Evolutionary conservation across 92 coral and sea anemone genomes (phyloP).

Genomic region (Palythoa caribaeorum): DNA sequence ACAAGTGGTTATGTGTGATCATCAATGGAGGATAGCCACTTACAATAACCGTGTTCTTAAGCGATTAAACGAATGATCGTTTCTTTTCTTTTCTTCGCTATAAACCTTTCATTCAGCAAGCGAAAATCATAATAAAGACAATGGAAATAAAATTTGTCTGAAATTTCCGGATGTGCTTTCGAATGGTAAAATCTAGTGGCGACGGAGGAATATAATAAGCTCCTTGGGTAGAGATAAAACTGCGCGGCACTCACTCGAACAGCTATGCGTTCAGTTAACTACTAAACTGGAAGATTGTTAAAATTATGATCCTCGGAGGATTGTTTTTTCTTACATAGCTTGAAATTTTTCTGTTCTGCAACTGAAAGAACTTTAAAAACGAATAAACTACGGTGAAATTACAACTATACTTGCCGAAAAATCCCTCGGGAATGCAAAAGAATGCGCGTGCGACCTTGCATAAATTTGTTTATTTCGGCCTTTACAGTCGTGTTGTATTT

Average conservation of each 20-base stretch:
- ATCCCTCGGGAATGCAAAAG: not conserved
- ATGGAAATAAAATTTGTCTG: not conserved
- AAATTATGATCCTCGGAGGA: too few relatives aligned
- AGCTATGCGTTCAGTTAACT: not conserved
- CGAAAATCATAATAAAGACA: not conserved
- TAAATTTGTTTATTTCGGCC: not conserved
- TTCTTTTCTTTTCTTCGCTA: not conserved
- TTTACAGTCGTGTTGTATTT: not conserved
- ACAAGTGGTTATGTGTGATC: not conserved
- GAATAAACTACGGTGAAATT: not conserved
- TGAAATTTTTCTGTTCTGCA: too few relatives aligned
- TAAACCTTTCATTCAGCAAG: slow-evolving; percentile 16
- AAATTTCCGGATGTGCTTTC: not conserved
- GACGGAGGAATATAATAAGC: not conserved
- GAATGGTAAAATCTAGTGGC: not conserved
- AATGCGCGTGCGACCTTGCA: not conserved
- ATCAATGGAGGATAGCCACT: not conserved
- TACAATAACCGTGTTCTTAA: not conserved
- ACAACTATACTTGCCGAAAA: not conserved
- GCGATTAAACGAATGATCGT: slow-evolving; percentile 5
- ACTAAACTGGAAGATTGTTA: too few relatives aligned
- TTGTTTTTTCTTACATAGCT: too few relatives aligned
- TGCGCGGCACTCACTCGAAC: not conserved
- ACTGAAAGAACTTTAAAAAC: not conserved
- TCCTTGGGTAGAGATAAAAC: not conserved